These are phyloP conservation scores for Chaetophractus vellerosus DNA, from an alignment of 2,797 vertebrate genomes.

Conservation along the genomic window DNA sequence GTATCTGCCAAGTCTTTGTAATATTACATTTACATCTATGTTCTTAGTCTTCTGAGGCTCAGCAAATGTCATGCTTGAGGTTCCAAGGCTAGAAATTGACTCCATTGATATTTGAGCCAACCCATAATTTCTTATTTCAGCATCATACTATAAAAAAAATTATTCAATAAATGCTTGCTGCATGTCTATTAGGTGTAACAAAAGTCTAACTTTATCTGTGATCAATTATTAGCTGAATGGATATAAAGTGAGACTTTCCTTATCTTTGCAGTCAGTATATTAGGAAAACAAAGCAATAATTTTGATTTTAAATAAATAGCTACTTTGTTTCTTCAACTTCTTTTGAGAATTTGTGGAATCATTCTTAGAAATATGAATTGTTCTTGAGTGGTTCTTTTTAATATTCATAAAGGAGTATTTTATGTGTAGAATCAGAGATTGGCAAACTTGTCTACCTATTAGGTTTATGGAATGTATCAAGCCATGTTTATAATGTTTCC, in stretches of 20 bases:
- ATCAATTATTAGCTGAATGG: slow-evolving; percentile 63
- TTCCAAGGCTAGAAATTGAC: slow-evolving; percentile 41
- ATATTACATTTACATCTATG: slow-evolving; percentile 51
- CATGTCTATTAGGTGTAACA: slow-evolving; percentile 26
- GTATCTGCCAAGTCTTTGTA: slow-evolving; percentile 23
- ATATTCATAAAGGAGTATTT: slow-evolving; percentile 30
- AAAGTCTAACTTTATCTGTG: slow-evolving; percentile 70
- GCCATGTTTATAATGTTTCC: slow-evolving; percentile 57
- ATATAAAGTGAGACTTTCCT: slow-evolving; percentile 32
- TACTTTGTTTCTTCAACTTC: slow-evolving; percentile 40
- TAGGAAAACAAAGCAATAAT: slow-evolving; percentile 73
- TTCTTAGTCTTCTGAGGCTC: slow-evolving; percentile 40
- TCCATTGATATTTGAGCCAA: slow-evolving; percentile 47
- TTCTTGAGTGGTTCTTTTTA: slow-evolving; percentile 40
- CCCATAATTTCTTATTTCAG: slow-evolving; percentile 67
- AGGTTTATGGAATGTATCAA: slow-evolving; percentile 59
- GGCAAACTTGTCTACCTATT: slow-evolving; percentile 24
- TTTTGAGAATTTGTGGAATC: slow-evolving; percentile 43
- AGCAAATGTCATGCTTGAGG: slow-evolving; percentile 61
- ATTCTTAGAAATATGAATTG: slow-evolving; percentile 63
- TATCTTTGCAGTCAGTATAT: slow-evolving; percentile 60
- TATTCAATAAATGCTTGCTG: slow-evolving; percentile 65
- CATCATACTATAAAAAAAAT: background rate
- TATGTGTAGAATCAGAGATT: slow-evolving; percentile 64
- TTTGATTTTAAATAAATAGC: slow-evolving; percentile 69